Percentiles rank a stretch among this genome's conserved stretches.
Conservation (phyloP, 2,888 invertebrate genomes). For the Idaea biselata region DNA sequence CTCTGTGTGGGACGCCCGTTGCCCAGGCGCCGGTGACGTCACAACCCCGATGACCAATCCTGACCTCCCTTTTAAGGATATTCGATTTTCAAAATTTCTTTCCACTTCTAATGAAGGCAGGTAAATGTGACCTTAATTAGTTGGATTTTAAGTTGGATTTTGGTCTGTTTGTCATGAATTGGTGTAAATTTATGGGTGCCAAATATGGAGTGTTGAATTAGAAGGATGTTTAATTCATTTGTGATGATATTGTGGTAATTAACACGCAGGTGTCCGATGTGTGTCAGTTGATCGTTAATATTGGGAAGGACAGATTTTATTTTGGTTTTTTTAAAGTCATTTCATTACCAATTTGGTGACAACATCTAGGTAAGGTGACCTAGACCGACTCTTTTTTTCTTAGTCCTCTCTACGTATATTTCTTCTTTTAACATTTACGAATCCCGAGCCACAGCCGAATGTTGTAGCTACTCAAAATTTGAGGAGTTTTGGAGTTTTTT, state of each 20-base stretch:
- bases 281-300: background rate
- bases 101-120: background rate
- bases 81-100: constrained; percentile 1
- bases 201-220: background rate
- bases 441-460: too few relatives aligned
- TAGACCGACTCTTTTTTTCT: too few relatives aligned
- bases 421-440: too few relatives aligned
- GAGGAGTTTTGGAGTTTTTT: too few relatives aligned
- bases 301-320: background rate
- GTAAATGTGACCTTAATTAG: background rate
- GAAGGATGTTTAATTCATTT: background rate
- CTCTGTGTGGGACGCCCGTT: background rate
- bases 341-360: background rate
- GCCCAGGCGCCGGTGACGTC: background rate
- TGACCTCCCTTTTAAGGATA: background rate
- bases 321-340: background rate
- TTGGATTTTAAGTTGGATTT: background rate
- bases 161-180: background rate
- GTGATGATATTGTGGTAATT: background rate
- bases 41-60: background rate
- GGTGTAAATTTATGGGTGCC: background rate
- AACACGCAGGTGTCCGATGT: background rate
- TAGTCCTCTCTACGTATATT: too few relatives aligned
- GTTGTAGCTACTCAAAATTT: too few relatives aligned
- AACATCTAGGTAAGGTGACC: too few relatives aligned